A percentile compares a stretch with the other conserved stretches of the same genome.
phyloP scores from a whole-genome alignment of 2,888 invertebrate species.

The Schizaphis graminum region DNA sequence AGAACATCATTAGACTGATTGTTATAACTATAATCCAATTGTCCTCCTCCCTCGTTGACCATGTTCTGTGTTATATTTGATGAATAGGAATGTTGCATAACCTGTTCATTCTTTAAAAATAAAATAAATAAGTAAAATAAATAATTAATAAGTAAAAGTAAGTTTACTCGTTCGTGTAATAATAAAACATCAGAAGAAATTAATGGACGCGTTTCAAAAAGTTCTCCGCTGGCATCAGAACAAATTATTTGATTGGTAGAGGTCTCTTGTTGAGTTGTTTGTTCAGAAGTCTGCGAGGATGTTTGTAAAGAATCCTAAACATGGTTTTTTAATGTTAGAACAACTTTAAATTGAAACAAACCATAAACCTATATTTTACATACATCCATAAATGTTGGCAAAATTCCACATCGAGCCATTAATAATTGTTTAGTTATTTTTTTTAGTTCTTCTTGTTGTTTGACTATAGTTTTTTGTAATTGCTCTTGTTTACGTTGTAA shows the following conservation, averaged over 20 bases:
- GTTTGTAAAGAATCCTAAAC: slow-evolving; percentile 50
- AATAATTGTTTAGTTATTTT: slow-evolving; percentile 89
- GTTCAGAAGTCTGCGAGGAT: slow-evolving; percentile 4
- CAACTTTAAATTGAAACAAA: not conserved
- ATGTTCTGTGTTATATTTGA: slow-evolving; percentile 60
- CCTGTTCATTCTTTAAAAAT: slow-evolving; percentile 57
- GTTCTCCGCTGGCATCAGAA: slow-evolving; percentile 25
- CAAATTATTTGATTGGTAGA: slow-evolving; percentile 35
- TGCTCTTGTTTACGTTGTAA: slow-evolving; percentile 87
- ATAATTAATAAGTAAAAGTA: not conserved
- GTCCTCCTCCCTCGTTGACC: slow-evolving; percentile 59
- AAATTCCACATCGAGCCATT: slow-evolving; percentile 83
- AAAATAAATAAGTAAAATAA: slow-evolving; percentile 5
- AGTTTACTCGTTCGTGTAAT: slow-evolving; percentile 44
- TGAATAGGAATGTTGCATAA: slow-evolving; percentile 53
- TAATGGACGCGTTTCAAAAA: slow-evolving; percentile 30
- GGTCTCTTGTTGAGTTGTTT: slow-evolving; percentile 46
- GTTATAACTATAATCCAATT: slow-evolving; percentile 41
- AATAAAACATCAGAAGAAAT: slow-evolving; percentile 53
- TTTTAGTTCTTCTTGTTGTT: slow-evolving; percentile 88
- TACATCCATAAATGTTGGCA: slow-evolving; percentile 69
- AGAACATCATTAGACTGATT: slow-evolving; percentile 44
- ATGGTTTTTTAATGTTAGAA: not conserved
- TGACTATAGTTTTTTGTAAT: slow-evolving; percentile 85
- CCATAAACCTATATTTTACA: not conserved